phyloP scores from a whole-genome alignment of 2,888 invertebrate genomes.

The Parthenolecanium corni region DNA sequence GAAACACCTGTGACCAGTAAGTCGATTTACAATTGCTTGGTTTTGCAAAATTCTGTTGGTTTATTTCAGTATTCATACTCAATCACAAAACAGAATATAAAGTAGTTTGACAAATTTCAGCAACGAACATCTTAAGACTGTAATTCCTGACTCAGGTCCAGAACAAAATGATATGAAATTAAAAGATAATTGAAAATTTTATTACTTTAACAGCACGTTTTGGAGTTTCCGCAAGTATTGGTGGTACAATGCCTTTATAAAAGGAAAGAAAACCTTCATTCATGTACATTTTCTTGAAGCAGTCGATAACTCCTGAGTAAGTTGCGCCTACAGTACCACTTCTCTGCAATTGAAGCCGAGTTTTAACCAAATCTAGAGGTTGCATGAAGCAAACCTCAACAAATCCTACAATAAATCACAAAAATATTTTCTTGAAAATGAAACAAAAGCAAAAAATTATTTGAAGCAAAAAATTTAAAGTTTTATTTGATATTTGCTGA shows the following conservation, averaged over 20 bases:
- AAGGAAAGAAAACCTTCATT: constrained; percentile 72
- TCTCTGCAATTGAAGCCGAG: constrained; percentile 67
- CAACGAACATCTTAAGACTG: no score
- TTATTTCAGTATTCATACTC: no score
- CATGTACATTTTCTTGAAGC: constrained; percentile 76
- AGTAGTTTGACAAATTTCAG: no score
- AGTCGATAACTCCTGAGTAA: constrained; percentile 72
- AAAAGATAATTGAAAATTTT: not conserved
- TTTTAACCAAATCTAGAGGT: constrained; percentile 86
- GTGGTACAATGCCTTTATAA: constrained; percentile 90
- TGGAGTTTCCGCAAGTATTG: constrained; percentile 86
- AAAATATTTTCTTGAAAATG: no score
- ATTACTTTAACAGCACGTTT: constrained; percentile 76
- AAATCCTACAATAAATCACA: constrained; percentile 47
- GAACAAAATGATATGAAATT: no score
- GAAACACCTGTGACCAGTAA: no score
- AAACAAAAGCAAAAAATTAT: no score
- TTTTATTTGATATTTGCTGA: no score
- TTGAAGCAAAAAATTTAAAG: not conserved
- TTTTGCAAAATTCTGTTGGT: no score
- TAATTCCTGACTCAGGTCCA: no score
- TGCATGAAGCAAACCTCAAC: constrained; percentile 94
- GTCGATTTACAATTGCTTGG: no score
- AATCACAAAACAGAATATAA: no score
- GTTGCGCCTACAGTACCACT: constrained; percentile 35